phyloP scores from a whole-genome alignment of 2,797 vertebrate genomes.

The Jordanella pulchra region DNA sequence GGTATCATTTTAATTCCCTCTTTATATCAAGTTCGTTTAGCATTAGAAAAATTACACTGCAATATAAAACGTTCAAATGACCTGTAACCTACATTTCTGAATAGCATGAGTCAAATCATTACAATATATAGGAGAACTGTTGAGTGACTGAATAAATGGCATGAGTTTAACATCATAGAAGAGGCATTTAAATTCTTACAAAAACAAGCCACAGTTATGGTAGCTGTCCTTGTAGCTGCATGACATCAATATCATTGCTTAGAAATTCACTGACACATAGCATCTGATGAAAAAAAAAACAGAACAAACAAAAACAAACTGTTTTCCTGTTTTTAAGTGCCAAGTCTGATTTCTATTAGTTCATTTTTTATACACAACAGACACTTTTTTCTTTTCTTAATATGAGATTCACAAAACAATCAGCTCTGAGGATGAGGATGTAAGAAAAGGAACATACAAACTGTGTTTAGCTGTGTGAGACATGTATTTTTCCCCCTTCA shows the following conservation, averaged over 20 bases:
- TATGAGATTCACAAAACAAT: conserved; percentile 18
- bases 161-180: conserved; percentile 41
- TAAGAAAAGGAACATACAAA: conserved; percentile 68
- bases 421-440: conserved; percentile 29
- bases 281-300: conserved; percentile 21
- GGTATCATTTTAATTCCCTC: conserved; percentile 43
- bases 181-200: conserved; percentile 44
- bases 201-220: conserved; percentile 41
- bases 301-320: conserved; percentile 12
- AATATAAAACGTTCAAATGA: conserved; percentile 34
- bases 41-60: conserved; percentile 17
- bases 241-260: conserved; percentile 43
- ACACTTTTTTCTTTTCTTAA: conserved; percentile 6
- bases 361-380: conserved; percentile 2
- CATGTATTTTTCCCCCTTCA: conserved; percentile 68
- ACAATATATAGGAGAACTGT: conserved; percentile 13
- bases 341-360: conserved; percentile 16
- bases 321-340: conserved; percentile 13
- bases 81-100: conserved; percentile 21
- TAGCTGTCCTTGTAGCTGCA: conserved; percentile 47
- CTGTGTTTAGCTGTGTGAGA: conserved; percentile 64
- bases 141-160: conserved; percentile 29
- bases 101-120: conserved; percentile 33
- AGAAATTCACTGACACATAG: conserved; percentile 29
- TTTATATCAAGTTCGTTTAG: conserved; percentile 45